These are phyloP conservation scores for Mus pahari DNA, from an alignment of 2,113 vertebrate species.

Conservation along the genomic window DNA sequence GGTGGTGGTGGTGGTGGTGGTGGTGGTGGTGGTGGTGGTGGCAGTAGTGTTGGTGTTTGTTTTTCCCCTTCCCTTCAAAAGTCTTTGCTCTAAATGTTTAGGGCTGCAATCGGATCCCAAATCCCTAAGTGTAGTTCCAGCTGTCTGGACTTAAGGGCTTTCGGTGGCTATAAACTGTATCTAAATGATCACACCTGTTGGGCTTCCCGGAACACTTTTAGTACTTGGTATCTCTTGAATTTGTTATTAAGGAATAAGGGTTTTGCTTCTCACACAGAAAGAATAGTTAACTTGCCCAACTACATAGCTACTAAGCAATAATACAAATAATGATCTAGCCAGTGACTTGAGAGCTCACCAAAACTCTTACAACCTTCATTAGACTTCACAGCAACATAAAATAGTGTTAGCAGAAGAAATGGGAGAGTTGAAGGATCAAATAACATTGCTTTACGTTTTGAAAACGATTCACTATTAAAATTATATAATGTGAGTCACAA, in stretches of 20 bases:
- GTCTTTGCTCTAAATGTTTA: not conserved
- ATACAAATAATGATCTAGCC: not conserved
- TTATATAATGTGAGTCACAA: conserved; percentile 57
- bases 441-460: not conserved
- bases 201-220: not conserved
- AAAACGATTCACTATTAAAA: conserved; percentile 17
- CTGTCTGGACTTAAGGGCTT: not conserved
- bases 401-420: not conserved
- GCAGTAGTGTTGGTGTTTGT: too few species aligned
- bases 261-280: not conserved
- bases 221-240: not conserved
- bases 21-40: too few species aligned
- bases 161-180: not conserved
- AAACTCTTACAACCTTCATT: not conserved
- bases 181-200: not conserved
- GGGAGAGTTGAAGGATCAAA: not conserved
- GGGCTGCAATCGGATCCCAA: not conserved
- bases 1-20: too few species aligned
- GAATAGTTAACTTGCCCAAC: not conserved
- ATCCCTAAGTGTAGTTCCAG: not conserved
- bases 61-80: too few species aligned
- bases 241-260: not conserved
- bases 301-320: not conserved
- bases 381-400: not conserved
- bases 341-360: not conserved